Percentiles rank a stretch among this genome's conserved stretches.
These are phyloP conservation scores for Salvelinus fontinalis DNA, from an alignment of 2,113 vertebrate species.

Conservation along the genomic window DNA sequence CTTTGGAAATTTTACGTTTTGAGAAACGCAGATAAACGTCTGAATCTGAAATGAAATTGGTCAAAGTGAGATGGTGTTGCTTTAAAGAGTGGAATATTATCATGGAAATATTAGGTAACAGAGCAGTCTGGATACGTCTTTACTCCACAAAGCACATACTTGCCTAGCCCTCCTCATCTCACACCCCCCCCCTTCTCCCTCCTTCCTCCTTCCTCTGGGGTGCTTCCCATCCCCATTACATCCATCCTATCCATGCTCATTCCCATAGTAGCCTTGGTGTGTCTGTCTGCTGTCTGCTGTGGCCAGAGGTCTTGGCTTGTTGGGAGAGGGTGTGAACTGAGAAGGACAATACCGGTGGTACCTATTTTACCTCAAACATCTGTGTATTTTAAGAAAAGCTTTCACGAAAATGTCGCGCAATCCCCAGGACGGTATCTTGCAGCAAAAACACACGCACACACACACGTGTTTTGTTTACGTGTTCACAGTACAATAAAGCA, in stretches of 20 bases:
- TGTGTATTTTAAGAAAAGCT: not conserved
- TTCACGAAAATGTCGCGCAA: too few relatives aligned
- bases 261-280: conserved; percentile 68
- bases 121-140: conserved; percentile 20
- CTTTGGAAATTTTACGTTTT: too few relatives aligned
- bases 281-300: conserved; percentile 64
- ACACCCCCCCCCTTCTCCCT: not conserved
- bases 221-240: not conserved
- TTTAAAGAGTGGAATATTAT: conserved; percentile 3
- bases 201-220: not conserved
- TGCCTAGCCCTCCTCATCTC: not conserved
- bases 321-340: not conserved
- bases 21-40: too few relatives aligned
- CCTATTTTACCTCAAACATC: not conserved
- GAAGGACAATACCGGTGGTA: not conserved
- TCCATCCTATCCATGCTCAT: conserved; percentile 21
- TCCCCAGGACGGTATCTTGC: too few relatives aligned
- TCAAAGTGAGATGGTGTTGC: too few relatives aligned
- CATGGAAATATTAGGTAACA: conserved; percentile 16
- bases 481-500: conserved; percentile 10
- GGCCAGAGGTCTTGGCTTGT: conserved; percentile 36
- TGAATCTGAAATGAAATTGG: too few relatives aligned
- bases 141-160: too few relatives aligned
- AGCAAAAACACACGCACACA: too few relatives aligned
- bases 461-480: too few relatives aligned